phyloP scores from a whole-genome alignment of 2,113 vertebrate species.

The Paratilapia polleni region DNA sequence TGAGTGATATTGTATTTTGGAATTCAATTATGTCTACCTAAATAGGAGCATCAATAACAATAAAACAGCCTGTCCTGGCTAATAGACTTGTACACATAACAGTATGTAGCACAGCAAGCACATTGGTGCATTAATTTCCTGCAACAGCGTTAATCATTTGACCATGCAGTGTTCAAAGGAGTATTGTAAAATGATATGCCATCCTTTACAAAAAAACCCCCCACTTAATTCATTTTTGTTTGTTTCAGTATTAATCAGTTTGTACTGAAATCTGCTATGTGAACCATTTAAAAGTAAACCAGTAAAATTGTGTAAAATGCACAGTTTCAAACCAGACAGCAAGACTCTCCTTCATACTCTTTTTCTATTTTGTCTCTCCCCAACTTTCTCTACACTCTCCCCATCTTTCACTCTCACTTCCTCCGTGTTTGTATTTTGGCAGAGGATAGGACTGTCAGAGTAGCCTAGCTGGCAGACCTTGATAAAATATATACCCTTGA shows the following conservation, averaged over 20 bases:
- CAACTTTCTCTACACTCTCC: constrained; percentile 26
- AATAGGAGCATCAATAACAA: constrained; percentile 72
- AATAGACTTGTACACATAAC: constrained; percentile 37
- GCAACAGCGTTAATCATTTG: neutral
- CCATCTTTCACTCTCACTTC: constrained; percentile 27
- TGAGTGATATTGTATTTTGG: constrained; percentile 64
- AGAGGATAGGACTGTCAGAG: constrained; percentile 58
- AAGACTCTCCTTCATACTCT: neutral
- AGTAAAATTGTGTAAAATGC: constrained; percentile 27
- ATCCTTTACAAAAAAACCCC: neutral
- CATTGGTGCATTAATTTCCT: constrained; percentile 33
- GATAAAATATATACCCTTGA: constrained; percentile 79
- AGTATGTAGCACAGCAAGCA: constrained; percentile 10
- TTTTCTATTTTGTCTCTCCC: constrained; percentile 14
- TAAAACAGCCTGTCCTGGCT: constrained; percentile 52
- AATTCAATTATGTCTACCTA: constrained; percentile 67
- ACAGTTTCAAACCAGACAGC: constrained; percentile 22
- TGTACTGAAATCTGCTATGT: constrained; percentile 32
- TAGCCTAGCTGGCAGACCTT: constrained; percentile 81
- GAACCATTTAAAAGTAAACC: constrained; percentile 29
- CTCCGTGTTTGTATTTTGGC: constrained; percentile 67
- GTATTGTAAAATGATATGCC: neutral
- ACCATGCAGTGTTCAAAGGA: constrained; percentile 10
- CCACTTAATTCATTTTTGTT: neutral
- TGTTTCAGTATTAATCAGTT: neutral